A percentile compares a stretch with the other conserved stretches of the same genome.
These are phyloP conservation scores for Epinephelus lanceolatus DNA, from an alignment of 2,113 vertebrate species.

Conservation along the genomic window DNA sequence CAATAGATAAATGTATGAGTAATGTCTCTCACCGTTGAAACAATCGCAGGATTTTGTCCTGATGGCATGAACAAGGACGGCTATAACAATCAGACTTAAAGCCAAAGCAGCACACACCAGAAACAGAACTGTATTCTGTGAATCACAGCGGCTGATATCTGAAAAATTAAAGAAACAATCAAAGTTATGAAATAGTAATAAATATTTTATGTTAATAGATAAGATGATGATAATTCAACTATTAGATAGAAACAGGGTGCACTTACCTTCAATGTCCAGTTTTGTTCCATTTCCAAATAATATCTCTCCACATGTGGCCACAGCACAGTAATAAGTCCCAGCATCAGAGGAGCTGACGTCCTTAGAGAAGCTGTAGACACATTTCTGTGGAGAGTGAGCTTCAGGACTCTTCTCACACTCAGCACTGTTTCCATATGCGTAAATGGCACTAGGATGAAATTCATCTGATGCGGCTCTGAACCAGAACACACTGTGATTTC, in stretches of 20 bases:
- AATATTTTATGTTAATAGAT: neutral
- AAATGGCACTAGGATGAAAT: slow-evolving; percentile 10
- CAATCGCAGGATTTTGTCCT: slow-evolving; percentile 17
- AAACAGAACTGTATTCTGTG: neutral
- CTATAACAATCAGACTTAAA: slow-evolving; percentile 8
- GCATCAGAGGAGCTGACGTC: slow-evolving; percentile 26
- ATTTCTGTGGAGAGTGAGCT: neutral
- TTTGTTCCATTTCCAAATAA: slow-evolving; percentile 42
- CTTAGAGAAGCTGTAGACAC: slow-evolving; percentile 20
- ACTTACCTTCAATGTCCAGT: slow-evolving; percentile 30
- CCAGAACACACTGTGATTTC: slow-evolving; percentile 48
- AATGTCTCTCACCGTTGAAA: slow-evolving; percentile 4
- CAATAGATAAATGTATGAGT: neutral
- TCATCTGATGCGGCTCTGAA: slow-evolving; percentile 21
- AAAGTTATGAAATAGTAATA: too few species aligned
- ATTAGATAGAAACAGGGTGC: neutral
- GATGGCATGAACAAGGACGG: slow-evolving; percentile 24
- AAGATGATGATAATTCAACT: neutral
- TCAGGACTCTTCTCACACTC: slow-evolving; percentile 3
- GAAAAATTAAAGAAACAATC: neutral
- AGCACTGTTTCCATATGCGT: neutral
- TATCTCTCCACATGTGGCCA: slow-evolving; percentile 27
- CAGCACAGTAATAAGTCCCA: slow-evolving; percentile 51
- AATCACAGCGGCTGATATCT: neutral
- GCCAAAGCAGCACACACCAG: slow-evolving; percentile 22